Conservation (phyloP, 2,888 invertebrate species). For the Boloria euphrosyne region DNA sequence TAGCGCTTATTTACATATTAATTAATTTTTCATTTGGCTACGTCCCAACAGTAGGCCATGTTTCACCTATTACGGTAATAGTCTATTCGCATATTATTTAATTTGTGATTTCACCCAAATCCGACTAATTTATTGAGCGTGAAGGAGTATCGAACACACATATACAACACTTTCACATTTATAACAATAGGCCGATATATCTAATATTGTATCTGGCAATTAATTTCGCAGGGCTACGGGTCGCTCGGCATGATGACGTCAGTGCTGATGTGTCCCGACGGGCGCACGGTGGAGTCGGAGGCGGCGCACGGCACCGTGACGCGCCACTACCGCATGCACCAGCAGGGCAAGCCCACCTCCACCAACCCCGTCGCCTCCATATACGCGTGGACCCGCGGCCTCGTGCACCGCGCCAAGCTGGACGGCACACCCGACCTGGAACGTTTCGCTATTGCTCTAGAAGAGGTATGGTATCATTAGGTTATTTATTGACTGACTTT, state of each 20-base stretch:
- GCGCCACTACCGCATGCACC: conserved; percentile 93
- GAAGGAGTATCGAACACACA: no score
- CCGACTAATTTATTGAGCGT: no score
- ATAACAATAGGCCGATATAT: no score
- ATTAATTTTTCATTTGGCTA: no score
- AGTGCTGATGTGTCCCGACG: conserved; percentile 92
- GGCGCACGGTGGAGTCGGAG: conserved; percentile 93
- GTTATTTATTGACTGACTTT: background rate
- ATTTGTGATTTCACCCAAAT: no score
- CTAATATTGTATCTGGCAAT: background rate
- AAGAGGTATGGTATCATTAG: conserved; percentile 73
- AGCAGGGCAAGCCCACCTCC: conserved; percentile 92
- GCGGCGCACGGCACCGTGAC: conserved; percentile 97
- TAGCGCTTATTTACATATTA: no score
- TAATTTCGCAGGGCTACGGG: conserved; percentile 84
- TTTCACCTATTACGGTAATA: no score
- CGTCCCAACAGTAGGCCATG: no score
- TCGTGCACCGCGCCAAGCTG: conserved; percentile 91
- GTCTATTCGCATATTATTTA: no score
- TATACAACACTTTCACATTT: no score
- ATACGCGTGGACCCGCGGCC: conserved; percentile 94
- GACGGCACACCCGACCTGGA: conserved; percentile 89
- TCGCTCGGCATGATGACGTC: conserved; percentile 96
- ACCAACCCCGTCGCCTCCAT: conserved; percentile 96
- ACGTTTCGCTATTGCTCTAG: conserved; percentile 87